These are phyloP conservation scores for Bovichtus diacanthus DNA, from an alignment of 2,797 vertebrate species.

Conservation along the genomic window DNA sequence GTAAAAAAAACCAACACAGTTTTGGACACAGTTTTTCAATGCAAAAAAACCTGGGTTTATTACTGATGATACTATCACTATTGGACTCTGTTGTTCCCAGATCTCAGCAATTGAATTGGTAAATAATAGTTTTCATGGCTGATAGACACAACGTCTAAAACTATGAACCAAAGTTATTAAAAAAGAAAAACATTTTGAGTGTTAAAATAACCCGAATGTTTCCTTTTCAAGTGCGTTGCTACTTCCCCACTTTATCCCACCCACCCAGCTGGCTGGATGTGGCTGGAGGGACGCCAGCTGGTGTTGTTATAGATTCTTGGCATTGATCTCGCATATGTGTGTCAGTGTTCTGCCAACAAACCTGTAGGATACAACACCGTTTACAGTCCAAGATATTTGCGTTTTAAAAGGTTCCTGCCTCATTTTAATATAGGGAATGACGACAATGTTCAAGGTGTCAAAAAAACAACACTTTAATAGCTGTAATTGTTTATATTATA, in stretches of 20 bases:
- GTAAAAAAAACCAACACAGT: no score
- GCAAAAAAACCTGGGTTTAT: background rate
- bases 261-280: slow-evolving; percentile 3
- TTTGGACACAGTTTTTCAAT: background rate
- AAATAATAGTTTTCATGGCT: background rate
- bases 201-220: background rate
- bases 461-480: background rate
- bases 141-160: background rate
- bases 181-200: background rate
- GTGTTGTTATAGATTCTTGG: slow-evolving; percentile 38
- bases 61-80: background rate
- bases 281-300: slow-evolving; percentile 32
- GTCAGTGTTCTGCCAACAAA: slow-evolving; percentile 25
- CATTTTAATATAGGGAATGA: background rate
- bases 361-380: background rate
- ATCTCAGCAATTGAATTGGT: background rate
- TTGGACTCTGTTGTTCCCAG: background rate
- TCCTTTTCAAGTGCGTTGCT: background rate
- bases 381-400: background rate
- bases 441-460: background rate
- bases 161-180: background rate
- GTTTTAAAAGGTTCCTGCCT: background rate
- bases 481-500: background rate
- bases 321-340: slow-evolving; percentile 18
- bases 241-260: background rate